Percentiles rank a stretch among this genome's conserved stretches.
Conservation (phyloP, 2,888 invertebrate species). For the Parnassius smintheus region DNA sequence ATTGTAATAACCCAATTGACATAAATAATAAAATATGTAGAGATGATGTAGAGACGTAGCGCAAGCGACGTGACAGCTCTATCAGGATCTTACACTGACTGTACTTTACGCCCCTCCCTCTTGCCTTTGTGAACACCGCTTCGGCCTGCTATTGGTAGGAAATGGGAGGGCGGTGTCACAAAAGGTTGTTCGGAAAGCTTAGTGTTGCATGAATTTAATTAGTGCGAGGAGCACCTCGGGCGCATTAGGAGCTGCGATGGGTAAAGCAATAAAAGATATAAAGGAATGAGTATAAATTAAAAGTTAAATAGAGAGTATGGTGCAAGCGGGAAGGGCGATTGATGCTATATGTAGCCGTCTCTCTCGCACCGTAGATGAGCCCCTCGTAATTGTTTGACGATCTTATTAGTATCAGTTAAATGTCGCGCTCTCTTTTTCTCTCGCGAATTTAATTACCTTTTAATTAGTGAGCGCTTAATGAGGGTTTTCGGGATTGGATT, state of each 20-base stretch:
- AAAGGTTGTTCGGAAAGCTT: slow-evolving; percentile 62
- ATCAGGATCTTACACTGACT: slow-evolving; percentile 75
- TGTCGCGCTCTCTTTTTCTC: slow-evolving; percentile 78
- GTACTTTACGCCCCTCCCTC: slow-evolving; percentile 46
- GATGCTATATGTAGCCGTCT: slow-evolving; percentile 35
- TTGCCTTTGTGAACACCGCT: slow-evolving; percentile 47
- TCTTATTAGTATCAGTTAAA: slow-evolving; percentile 82
- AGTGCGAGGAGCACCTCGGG: slow-evolving; percentile 79
- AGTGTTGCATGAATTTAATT: slow-evolving; percentile 82
- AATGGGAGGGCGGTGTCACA: slow-evolving; percentile 33
- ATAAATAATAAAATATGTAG: slow-evolving; percentile 81
- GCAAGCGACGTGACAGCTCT: slow-evolving; percentile 79
- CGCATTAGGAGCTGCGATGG: slow-evolving; percentile 81
- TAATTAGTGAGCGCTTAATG: slow-evolving; percentile 75
- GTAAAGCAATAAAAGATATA: slow-evolving; percentile 82
- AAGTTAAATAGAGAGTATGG: slow-evolving; percentile 78
- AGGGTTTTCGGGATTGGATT: slow-evolving; percentile 62
- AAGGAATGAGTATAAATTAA: slow-evolving; percentile 82
- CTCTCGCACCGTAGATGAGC: slow-evolving; percentile 48
- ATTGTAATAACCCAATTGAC: slow-evolving; percentile 78
- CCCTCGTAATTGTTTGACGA: slow-evolving; percentile 80
- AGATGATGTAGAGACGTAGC: slow-evolving; percentile 75
- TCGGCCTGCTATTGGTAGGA: slow-evolving; percentile 47
- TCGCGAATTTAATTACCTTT: slow-evolving; percentile 78
- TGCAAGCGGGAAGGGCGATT: slow-evolving; percentile 50